phyloP scores from a whole-genome alignment of 2,797 vertebrate species.

The Hydrophis major region DNA sequence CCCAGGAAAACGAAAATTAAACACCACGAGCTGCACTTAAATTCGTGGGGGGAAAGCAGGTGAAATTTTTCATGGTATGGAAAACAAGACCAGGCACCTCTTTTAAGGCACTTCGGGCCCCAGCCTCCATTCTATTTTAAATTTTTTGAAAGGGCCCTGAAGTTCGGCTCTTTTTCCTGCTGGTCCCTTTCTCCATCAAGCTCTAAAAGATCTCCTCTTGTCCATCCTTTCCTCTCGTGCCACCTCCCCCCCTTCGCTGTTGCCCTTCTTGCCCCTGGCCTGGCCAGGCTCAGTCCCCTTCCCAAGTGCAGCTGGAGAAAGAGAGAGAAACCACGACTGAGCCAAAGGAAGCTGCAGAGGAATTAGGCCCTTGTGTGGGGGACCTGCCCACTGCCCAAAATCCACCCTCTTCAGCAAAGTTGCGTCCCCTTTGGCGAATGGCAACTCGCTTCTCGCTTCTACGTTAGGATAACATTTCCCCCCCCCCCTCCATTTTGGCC shows the following conservation, averaged over 20 bases:
- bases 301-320: not conserved
- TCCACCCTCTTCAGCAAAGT: not conserved
- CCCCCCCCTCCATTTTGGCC: not conserved
- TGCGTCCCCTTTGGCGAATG: not conserved
- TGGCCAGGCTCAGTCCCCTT: not conserved
- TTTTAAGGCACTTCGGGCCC: too few species aligned
- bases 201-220: not conserved
- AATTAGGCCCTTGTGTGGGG: not conserved
- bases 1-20: too few species aligned
- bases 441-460: not conserved
- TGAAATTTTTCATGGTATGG: not conserved
- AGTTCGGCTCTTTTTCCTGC: not conserved
- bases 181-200: not conserved
- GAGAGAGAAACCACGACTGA: too few species aligned
- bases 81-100: not conserved
- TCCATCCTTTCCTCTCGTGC: not conserved
- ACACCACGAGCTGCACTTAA: not conserved
- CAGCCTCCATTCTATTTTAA: not conserved
- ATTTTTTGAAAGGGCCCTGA: not conserved
- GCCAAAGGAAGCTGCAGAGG: not conserved
- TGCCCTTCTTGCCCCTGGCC: not conserved
- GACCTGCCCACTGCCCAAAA: not conserved
- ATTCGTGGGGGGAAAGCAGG: not conserved
- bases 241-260: not conserved
- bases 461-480: accelerated